A percentile compares a stretch with the other conserved stretches of the same genome.
Conservation (phyloP, 53 echinoderm and acorn worm species). For the Temnopleurus reevesii region DNA sequence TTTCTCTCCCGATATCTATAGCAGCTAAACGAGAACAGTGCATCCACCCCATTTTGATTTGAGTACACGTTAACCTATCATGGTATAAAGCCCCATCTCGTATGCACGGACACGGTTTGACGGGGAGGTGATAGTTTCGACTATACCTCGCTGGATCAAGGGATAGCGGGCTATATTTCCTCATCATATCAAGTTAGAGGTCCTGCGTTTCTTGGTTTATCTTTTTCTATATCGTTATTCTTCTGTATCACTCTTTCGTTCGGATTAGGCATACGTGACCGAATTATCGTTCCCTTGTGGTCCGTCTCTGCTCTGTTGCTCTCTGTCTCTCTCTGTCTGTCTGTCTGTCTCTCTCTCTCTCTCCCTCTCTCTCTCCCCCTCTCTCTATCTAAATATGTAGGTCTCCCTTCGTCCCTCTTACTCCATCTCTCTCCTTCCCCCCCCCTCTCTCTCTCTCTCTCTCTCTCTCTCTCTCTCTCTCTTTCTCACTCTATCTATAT, state of each 20-base stretch:
- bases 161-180: background rate
- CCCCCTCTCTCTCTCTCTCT: background rate
- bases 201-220: background rate
- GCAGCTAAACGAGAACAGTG: background rate
- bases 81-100: background rate
- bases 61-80: background rate
- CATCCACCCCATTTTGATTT: slow-evolving; percentile 23
- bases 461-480: background rate
- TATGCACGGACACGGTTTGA: background rate
- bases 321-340: background rate
- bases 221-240: background rate
- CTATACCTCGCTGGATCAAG: background rate
- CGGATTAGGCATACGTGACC: too few species aligned
- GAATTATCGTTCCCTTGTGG: too few species aligned
- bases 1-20: background rate
- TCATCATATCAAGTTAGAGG: background rate
- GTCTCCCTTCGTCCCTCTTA: background rate
- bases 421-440: background rate
- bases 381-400: too few species aligned
- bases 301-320: background rate
- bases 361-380: background rate
- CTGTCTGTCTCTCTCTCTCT: background rate
- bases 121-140: background rate
- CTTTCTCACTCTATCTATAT: too few species aligned
- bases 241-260: background rate